These are phyloP conservation scores for Brachionus koreanus DNA, from an alignment of 1,140 invertebrate species.

Conservation along the genomic window DNA sequence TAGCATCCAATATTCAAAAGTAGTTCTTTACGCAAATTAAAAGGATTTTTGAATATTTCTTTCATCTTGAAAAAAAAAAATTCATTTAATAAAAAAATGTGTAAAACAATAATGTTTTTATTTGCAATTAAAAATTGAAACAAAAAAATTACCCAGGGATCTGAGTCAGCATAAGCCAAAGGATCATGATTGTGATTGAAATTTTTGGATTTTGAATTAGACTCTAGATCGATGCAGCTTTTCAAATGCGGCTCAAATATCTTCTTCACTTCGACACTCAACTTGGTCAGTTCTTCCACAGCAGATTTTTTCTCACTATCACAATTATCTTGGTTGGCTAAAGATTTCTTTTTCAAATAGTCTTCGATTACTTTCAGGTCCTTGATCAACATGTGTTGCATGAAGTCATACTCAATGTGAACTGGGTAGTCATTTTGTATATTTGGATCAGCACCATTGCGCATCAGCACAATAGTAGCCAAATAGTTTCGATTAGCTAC, in stretches of 20 bases:
- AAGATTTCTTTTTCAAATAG: not conserved
- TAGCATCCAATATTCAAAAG: not conserved
- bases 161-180: not conserved
- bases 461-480: not conserved
- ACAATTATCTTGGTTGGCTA: not conserved
- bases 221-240: not conserved
- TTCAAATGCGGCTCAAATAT: not conserved
- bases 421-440: slow-evolving; percentile 21
- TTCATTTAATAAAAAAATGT: no score
- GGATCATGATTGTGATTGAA: not conserved
- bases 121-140: not conserved
- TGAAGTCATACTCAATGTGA: not conserved
- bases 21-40: not conserved
- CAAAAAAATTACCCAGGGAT: slow-evolving; percentile 2
- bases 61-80: not conserved
- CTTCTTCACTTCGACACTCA: not conserved
- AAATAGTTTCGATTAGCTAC: slow-evolving; percentile 15
- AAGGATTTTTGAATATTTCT: not conserved
- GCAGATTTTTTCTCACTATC: not conserved
- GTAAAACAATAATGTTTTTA: no score
- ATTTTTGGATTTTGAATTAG: not conserved
- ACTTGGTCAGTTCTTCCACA: not conserved
- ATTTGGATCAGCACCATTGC: not conserved
- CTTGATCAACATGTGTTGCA: not conserved
- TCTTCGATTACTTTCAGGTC: not conserved